Base-by-base conservation (phyloP, 2,113 vertebrate genomes). In the Copsychus sechellarum region DNA sequence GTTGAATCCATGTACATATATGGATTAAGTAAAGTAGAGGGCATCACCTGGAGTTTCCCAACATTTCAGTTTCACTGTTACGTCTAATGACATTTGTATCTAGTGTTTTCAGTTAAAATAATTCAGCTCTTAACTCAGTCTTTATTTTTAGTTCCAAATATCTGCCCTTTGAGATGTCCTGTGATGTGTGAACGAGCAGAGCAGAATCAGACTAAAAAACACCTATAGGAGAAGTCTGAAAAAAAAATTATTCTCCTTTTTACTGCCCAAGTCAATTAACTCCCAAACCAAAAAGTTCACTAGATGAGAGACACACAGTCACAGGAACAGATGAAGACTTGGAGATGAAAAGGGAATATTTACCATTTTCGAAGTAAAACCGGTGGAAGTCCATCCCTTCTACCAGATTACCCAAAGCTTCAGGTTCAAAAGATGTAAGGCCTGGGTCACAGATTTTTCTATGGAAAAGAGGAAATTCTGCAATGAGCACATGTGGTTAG, bases 301-400 rank as follows among this genome's bases (percentile, higher is more conserved):
- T 11, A n/a, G 45, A 76, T 31, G 4, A 11, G 19, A 77, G 43
- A 85, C 69, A 77, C 21, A 45, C 36, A 67, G 31, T n/a, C 36
- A 67, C 29, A 50, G 19, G 64, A 80, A 60, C 29, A 74, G 48
- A 24, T n/a, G 34, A 87, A 84, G 81, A 69, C 12, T 40, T 1
- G 1, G 12, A 53, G 50, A 66, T 15, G 31, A 34, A 62, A 80
- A 50, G 61, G 17, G 34, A 74, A 26, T 23, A 76, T 66, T 86
- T 98, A 99, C 99, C 98, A 16, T 99, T 99, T 96, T 99, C 99
- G 89, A 99, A 99, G 98, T 99, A 99, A 98, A 99, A 99, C 81
- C 99, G 98, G 95, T 99, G 99, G 74, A 99, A 99, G 95, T 99
- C 99, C 81, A 99, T 99, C 42, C 99, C 99, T 97, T 99, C 99